A percentile compares a stretch with the other conserved stretches of the same genome.
These are phyloP conservation scores for Notolabrus celidotus DNA, from an alignment of 2,797 vertebrate genomes.

Conservation along the genomic window DNA sequence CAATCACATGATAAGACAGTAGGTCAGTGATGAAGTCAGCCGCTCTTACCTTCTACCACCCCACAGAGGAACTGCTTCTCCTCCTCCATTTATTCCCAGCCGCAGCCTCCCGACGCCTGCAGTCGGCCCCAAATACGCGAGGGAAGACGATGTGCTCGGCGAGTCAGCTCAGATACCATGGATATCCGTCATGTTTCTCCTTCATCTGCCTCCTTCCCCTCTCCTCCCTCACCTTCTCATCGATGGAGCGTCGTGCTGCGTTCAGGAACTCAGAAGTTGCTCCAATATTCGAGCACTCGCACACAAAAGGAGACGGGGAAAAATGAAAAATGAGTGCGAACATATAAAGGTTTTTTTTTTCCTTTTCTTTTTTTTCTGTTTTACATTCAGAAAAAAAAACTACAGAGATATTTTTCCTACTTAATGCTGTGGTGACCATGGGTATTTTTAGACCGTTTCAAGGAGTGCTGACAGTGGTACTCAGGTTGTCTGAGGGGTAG, in stretches of 20 bases:
- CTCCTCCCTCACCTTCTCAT: slow-evolving; percentile 7
- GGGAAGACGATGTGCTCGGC: slow-evolving; percentile 47
- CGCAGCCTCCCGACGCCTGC: slow-evolving; percentile 37
- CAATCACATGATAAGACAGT: slow-evolving; percentile 55
- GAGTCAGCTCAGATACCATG: slow-evolving; percentile 45
- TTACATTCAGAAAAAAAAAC: too few relatives aligned
- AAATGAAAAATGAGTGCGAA: too few relatives aligned
- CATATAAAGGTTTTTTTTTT: too few relatives aligned
- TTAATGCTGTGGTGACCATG: too few relatives aligned
- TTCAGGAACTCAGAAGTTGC: slow-evolving; percentile 54
- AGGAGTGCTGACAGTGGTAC: too few relatives aligned
- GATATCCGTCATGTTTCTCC: slow-evolving; percentile 62
- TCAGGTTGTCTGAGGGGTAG: too few relatives aligned
- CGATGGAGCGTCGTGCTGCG: slow-evolving; percentile 50
- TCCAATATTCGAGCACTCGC: not conserved
- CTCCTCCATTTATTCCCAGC: slow-evolving; percentile 76
- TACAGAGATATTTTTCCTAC: too few relatives aligned
- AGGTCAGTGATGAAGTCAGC: slow-evolving; percentile 46
- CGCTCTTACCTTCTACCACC: slow-evolving; percentile 86
- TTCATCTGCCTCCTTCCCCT: slow-evolving; percentile 45
- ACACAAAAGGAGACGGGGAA: too few relatives aligned
- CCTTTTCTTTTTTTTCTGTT: too few relatives aligned
- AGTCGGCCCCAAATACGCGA: slow-evolving; percentile 23
- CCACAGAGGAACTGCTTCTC: slow-evolving; percentile 83
- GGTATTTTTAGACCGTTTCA: too few relatives aligned